These are phyloP conservation scores for Penaeus chinensis DNA, from an alignment of 1,140 invertebrate genomes.

Conservation along the genomic window DNA sequence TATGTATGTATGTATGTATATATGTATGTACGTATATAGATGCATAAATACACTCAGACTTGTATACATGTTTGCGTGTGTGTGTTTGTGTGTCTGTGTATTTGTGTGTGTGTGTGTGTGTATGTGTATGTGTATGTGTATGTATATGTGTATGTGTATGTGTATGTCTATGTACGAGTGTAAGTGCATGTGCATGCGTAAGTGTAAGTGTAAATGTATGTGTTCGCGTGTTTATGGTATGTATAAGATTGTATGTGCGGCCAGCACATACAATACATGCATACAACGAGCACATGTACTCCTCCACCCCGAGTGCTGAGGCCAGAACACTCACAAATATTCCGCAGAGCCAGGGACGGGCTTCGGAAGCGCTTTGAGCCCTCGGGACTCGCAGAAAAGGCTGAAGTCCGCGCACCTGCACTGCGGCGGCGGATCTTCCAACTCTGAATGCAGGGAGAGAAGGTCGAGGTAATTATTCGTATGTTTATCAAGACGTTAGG, in stretches of 20 bases:
- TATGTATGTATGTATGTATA: too few species aligned
- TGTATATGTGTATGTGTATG: background rate
- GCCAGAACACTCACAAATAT: constrained; percentile 1
- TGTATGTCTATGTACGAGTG: background rate
- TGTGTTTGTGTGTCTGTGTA: background rate
- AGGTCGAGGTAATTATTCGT: too few species aligned
- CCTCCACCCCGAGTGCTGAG: too few species aligned
- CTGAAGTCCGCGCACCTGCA: constrained; percentile 41
- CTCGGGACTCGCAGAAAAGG: constrained; percentile 36
- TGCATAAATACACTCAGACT: too few species aligned
- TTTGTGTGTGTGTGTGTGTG: constrained; percentile 5
- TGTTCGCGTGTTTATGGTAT: too few species aligned
- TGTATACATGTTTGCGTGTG: background rate
- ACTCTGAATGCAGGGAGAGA: background rate
- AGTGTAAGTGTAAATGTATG: too few species aligned
- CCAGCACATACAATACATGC: too few species aligned
- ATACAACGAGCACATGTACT: too few species aligned
- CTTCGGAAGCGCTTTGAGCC: background rate
- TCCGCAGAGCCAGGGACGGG: background rate
- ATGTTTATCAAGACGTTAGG: too few species aligned
- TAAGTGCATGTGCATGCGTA: too few species aligned
- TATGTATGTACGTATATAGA: too few species aligned
- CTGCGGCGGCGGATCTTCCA: background rate
- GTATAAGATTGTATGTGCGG: too few species aligned
- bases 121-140: constrained; percentile 30